Evolutionary conservation across 1,140 invertebrate genomes (phyloP), one percentile per base, ranked within the genome.

Genomic region (Gonioctena quinquepunctata): DNA sequence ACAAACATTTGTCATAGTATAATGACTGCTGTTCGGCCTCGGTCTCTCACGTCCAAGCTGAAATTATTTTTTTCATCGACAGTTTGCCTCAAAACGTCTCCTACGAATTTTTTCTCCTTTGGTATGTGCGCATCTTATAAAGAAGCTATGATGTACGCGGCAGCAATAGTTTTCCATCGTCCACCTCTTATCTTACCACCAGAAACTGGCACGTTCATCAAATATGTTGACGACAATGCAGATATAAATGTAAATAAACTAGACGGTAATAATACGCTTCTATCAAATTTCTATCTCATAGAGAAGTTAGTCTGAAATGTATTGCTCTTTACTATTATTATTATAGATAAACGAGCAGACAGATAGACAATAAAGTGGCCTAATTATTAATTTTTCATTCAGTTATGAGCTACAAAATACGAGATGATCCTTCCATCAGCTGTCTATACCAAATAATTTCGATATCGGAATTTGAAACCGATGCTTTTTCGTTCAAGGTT

Each of bases 161-260:
- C 71, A 73, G 66, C 77, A 81, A 79, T 78, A 80, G 80, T 80
- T 81, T 75, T 74, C n/a, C 74, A 76, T 75, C 73, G 59, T 72
- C 79, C 56, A 23, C 77, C 77, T 79, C 79, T 74, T 76, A 25
- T 81, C 23, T 27, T 80, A 78, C 60, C 71, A 77, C 72, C 81
- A 77, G 77, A 82, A 76, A 76, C 18, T 73, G 79, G 78, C 66
- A 75, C 78, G 60, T 50, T 82, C 56, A 66, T 80, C 73, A 82
- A 84, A 77, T 81, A 81, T 56, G 79, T 81, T 75, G 77, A 42
- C 64, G 79, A 84, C 50, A 83, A 83, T 81, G 80, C 77, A 66
- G 81, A 82, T 74, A 79, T 81, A 66, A 70, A 80, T 75, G 77
- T 81, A 76, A 76, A 11, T 74, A 78, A 72, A 49, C 16, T 62